phyloP scores from a whole-genome alignment of 2,888 invertebrate species.

The Spilarctia lutea region DNA sequence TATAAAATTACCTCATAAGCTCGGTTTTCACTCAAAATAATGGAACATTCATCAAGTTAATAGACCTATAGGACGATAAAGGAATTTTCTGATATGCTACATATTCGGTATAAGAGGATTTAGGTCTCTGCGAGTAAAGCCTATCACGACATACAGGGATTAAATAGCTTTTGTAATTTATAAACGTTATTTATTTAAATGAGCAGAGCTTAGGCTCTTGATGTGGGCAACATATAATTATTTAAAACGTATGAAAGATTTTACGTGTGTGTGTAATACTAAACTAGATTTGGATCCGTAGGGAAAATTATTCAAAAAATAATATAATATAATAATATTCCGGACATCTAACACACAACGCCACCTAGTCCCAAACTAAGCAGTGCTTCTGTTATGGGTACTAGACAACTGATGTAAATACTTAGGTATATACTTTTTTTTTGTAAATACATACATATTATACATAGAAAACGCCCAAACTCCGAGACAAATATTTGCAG shows the following conservation, averaged over 20 bases:
- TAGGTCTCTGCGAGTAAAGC: slow-evolving; percentile 32
- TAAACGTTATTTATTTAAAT: neutral
- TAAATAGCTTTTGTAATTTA: slow-evolving; percentile 14
- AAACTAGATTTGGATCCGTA: no score
- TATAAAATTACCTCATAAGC: slow-evolving; percentile 41
- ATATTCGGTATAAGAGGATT: slow-evolving; percentile 34
- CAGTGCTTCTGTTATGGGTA: no score
- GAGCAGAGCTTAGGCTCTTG: neutral
- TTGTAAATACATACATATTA: no score
- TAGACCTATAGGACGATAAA: slow-evolving; percentile 40
- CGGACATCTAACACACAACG: no score
- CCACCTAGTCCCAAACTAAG: no score
- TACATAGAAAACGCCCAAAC: no score
- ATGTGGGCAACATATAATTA: neutral
- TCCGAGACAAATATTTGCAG: no score
- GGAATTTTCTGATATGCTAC: slow-evolving; percentile 34
- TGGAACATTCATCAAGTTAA: slow-evolving; percentile 56
- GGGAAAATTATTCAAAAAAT: no score
- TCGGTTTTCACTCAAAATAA: slow-evolving; percentile 52
- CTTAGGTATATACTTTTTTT: no score
- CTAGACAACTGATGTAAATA: no score
- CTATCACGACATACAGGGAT: slow-evolving; percentile 13
- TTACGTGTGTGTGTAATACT: no score
- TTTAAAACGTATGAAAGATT: neutral
- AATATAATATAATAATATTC: no score